These are phyloP conservation scores for Syrrhaptes paradoxus DNA, from an alignment of 2,113 vertebrate genomes.

Conservation along the genomic window DNA sequence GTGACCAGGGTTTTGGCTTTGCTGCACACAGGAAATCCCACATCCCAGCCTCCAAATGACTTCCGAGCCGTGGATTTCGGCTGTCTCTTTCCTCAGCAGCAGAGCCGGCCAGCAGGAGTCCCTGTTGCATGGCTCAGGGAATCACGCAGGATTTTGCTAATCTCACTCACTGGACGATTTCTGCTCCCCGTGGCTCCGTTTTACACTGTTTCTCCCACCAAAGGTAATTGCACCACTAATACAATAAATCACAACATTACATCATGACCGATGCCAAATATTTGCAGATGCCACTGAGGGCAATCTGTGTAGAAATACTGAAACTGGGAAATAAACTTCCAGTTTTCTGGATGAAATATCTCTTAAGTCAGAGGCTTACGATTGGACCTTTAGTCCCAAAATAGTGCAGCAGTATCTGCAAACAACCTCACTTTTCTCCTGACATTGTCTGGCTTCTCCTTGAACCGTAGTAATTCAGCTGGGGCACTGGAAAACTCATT, in stretches of 20 bases:
- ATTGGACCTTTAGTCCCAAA: not conserved
- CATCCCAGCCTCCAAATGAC: fast-evolving
- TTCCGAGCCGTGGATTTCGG: fast-evolving
- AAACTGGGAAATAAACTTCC: not conserved
- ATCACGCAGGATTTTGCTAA: not conserved
- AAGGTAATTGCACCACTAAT: not conserved
- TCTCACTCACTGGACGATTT: not conserved
- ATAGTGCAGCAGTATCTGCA: not conserved
- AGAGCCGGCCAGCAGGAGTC: slow-evolving; percentile 57
- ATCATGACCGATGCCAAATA: not conserved
- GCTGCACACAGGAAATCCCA: not conserved
- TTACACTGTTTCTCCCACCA: not conserved
- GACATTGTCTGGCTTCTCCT: not conserved
- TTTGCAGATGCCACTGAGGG: not conserved
- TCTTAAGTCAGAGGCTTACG: not conserved
- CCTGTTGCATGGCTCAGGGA: slow-evolving; percentile 54
- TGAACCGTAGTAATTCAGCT: not conserved
- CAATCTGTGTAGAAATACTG: not conserved
- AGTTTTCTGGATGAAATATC: not conserved
- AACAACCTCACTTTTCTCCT: not conserved
- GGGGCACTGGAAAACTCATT: not conserved
- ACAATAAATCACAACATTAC: not conserved
- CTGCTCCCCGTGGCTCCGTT: not conserved
- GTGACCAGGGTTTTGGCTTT: fast-evolving
- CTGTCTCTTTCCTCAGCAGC: not conserved